Evolutionary conservation across 2,888 invertebrate species (phyloP), one percentile per base, ranked within the genome.

Genomic region (Pimpla rufipes): DNA sequence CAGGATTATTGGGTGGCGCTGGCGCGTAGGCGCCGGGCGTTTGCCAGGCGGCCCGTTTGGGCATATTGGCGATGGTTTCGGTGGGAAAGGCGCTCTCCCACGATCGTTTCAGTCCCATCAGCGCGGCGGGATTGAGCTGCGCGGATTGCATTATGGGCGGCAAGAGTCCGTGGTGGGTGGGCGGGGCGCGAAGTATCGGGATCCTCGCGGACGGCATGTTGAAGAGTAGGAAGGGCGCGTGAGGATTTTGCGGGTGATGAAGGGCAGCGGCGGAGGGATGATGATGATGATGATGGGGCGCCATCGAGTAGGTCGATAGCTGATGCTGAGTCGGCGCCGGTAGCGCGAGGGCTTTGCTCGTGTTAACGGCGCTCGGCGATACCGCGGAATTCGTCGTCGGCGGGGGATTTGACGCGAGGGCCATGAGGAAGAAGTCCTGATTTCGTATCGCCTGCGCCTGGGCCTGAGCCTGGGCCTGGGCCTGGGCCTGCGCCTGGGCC

Each of bases 21-120:
- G 90, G 84, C 11, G 91, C 88, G 70, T 94, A 93, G 16, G 94
- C 93, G 21, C 90, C 86, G 13, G 91, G 90, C 0, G 90, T 86
- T 71, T 93, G 93, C 92, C 93, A 93, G 0, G 93, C 81, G 2
- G 93, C 85, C 11, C 93, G 89, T 85, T 93, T 93, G 23, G 92
- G 86, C 10, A 90, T 87, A 45, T 85, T 80, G 37, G 85, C 85
- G 59, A 89, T 84, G n/a, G 88, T 78, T 64, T 93, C 94, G 11
- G 94, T 94, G 0, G 96, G 94, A 89, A 97, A 97, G 0, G 97
- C 96, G 89, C 95, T 95, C 55, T 97, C 97, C 93, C 96, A 97
- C 0, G 95, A 95, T 1, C 97, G 94, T 91, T 97, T 97, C 83
- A 96, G 94, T 1, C 93, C 93, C 84, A 93, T 90, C 10, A 93